These are phyloP conservation scores for Phymastichus coffea DNA, from an alignment of 1,140 invertebrate species.

Conservation along the genomic window DNA sequence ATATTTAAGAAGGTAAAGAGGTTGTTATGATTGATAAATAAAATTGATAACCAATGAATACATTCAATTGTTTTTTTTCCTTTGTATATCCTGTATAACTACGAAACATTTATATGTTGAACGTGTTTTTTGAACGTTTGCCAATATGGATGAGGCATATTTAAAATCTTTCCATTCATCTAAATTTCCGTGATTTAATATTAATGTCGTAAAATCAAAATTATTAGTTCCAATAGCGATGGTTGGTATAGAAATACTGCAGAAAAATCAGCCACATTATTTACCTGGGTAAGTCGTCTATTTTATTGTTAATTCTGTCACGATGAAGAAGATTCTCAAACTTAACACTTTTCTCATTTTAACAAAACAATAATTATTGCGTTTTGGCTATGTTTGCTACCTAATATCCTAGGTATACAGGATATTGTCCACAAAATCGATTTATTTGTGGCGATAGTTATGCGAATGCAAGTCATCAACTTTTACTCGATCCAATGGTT, in stretches of 20 bases:
- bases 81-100: too few relatives aligned
- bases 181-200: too few relatives aligned
- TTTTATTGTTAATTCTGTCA: neutral
- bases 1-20: too few relatives aligned
- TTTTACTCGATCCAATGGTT: slow-evolving; percentile 69
- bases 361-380: neutral
- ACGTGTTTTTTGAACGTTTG: too few relatives aligned
- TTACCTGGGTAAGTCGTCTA: slow-evolving; percentile 58
- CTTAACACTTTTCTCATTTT: neutral
- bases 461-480: slow-evolving; percentile 68
- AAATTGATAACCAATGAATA: too few relatives aligned
- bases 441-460: slow-evolving; percentile 71
- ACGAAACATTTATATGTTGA: too few relatives aligned
- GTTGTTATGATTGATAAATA: too few relatives aligned
- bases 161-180: too few relatives aligned
- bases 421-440: slow-evolving; percentile 71
- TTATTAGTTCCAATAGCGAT: slow-evolving; percentile 28
- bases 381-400: too few relatives aligned
- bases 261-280: slow-evolving; percentile 59
- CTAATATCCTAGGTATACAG: slow-evolving; percentile 69
- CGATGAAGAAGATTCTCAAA: neutral
- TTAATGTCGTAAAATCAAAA: too few relatives aligned
- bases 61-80: too few relatives aligned
- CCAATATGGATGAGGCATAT: too few relatives aligned
- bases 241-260: slow-evolving; percentile 44